Conservation (phyloP, 2,888 invertebrate species). For the Ypsolopha sequella region DNA sequence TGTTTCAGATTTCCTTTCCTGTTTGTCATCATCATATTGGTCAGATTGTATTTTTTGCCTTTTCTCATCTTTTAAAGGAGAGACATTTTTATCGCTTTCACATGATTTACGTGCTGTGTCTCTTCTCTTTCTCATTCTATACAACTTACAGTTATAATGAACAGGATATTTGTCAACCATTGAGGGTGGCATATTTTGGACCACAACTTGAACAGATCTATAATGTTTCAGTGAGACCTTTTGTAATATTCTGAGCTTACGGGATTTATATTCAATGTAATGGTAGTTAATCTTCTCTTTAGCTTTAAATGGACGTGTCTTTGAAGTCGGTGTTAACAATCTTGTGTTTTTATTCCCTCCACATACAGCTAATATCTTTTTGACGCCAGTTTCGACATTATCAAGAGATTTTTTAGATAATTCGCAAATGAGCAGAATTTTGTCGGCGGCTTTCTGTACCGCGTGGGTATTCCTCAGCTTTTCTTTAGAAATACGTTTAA, state of each 20-base stretch:
- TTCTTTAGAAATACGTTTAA: constrained; percentile 42
- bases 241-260: constrained; percentile 35
- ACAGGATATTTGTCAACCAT: constrained; percentile 46
- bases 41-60: background rate
- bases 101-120: background rate
- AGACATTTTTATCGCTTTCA: background rate
- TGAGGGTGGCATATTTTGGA: constrained; percentile 26
- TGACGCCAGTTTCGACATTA: constrained; percentile 51
- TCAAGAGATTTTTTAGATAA: constrained; percentile 58
- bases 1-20: background rate
- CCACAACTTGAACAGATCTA: constrained; percentile 40
- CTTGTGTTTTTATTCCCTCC: background rate
- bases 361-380: constrained; percentile 24
- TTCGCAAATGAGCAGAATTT: constrained; percentile 55
- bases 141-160: constrained; percentile 44
- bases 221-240: constrained; percentile 44
- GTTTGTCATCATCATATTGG: background rate
- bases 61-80: background rate
- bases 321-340: background rate
- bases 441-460: constrained; percentile 49
- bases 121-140: constrained; percentile 18
- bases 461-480: constrained; percentile 49
- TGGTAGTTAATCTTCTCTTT: constrained; percentile 17
- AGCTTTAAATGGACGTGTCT: background rate
- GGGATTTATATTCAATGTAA: constrained; percentile 32